Conservation (phyloP, 1,140 invertebrate species). For the Drosophila carrolli region DNA sequence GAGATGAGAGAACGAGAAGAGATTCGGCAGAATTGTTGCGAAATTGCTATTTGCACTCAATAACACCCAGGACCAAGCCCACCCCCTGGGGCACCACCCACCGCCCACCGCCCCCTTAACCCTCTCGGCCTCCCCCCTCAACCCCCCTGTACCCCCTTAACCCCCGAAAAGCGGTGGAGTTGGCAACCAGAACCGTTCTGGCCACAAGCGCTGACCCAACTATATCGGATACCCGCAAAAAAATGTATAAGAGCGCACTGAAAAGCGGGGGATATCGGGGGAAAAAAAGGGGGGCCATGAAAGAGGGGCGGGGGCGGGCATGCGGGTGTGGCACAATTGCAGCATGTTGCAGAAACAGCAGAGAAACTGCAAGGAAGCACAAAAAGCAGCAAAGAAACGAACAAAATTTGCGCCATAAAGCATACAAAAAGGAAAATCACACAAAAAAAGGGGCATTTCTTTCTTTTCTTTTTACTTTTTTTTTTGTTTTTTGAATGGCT, state of each 20-base stretch:
- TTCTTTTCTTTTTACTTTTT: neutral
- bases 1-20: constrained; percentile 8
- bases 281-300: neutral
- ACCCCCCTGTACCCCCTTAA: neutral
- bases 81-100: neutral
- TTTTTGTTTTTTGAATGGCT: constrained; percentile 44
- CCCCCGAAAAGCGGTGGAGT: constrained; percentile 28
- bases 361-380: constrained; percentile 37
- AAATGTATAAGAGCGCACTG: constrained; percentile 53
- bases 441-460: constrained; percentile 9
- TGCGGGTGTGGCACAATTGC: constrained; percentile 61
- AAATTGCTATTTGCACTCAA: constrained; percentile 85
- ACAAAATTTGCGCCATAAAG: constrained; percentile 58
- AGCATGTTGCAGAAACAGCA: constrained; percentile 57
- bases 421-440: constrained; percentile 33
- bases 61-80: constrained; percentile 59
- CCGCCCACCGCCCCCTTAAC: neutral
- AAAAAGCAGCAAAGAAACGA: constrained; percentile 44
- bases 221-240: constrained; percentile 84
- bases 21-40: constrained; percentile 79
- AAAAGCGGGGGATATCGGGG: constrained; percentile 1
- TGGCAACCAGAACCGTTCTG: constrained; percentile 84
- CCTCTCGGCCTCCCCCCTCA: neutral
- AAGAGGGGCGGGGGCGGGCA: neutral
- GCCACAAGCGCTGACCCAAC: constrained; percentile 84